Evolutionary conservation across 2,888 invertebrate species (phyloP), one percentile per base, ranked within the genome.

Genomic region (Hydroisotoma schaefferi): DNA sequence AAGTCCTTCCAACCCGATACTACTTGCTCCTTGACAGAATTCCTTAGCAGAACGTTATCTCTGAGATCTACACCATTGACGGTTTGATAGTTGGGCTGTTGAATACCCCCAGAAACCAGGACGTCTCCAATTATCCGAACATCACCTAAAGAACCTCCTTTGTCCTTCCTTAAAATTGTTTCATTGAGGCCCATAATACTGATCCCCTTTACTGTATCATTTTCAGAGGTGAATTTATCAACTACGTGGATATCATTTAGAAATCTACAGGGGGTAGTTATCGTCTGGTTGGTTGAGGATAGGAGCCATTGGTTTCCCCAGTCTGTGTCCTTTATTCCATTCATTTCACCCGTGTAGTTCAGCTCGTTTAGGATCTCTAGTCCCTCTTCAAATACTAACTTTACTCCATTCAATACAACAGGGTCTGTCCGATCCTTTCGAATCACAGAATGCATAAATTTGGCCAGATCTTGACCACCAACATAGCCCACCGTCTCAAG

Each of bases 281-380:
- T 55, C 1, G 28, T 51, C 38, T 69, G 69, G 46, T 65, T 26
- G 8, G 27, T 22, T 1, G 12, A 2, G 1, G 33, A 51, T 1
- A 63, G 44, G 6, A 69, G 29, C 69, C 69, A 69, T 2, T 26
- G 18, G 0, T 53, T 18, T 1, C 66, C 69, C 69, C 69, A 69
- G 0, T 59, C 58, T 2, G 48, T 26, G 22, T 25, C 28, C 0
- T 27, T 33, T 8, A 67, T 63, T n/a, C 51, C 57, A 23, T 67
- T 61, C 22, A 67, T 22, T 18, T 27, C 5, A 20, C 28, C 26
- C 2, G 12, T 12, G 15, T 25, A 25, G 38, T 6, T 26, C 28
- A 22, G 15, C 29, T 12, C 5, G 2, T n/a, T 29, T 4, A 15
- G 22, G 8, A n/a, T n/a, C 22, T 23, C 20, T 29, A 28, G 15